phyloP scores from a whole-genome alignment of 2,797 vertebrate species.

The Enteromius trimaculatus region DNA sequence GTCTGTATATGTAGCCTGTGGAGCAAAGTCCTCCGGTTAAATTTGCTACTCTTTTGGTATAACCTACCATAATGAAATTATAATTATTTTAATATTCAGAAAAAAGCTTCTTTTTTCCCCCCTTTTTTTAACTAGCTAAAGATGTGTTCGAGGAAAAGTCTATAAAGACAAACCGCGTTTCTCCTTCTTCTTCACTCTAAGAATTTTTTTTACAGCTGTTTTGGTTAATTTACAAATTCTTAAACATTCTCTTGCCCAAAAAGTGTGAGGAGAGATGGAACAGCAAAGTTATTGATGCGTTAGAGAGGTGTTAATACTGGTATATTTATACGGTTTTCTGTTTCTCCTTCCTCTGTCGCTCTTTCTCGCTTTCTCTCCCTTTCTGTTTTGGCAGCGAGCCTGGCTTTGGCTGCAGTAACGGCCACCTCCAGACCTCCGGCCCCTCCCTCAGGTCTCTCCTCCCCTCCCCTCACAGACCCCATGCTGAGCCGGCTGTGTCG shows the following conservation, averaged over 20 bases:
- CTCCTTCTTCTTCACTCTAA: not conserved
- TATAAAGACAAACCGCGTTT: too few relatives aligned
- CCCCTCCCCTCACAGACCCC: conserved; percentile 49
- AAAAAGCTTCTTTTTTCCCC: too few relatives aligned
- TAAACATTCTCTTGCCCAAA: not conserved
- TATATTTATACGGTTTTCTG: conserved; percentile 3
- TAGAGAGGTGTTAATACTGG: conserved; percentile 39
- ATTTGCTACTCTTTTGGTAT: not conserved
- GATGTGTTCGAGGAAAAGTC: too few relatives aligned
- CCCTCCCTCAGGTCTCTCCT: conserved; percentile 47
- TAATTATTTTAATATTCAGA: not conserved
- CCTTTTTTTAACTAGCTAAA: too few relatives aligned
- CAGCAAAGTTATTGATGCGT: conserved; percentile 13
- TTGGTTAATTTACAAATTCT: not conserved
- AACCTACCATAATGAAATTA: conserved; percentile 13
- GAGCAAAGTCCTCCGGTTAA: not conserved
- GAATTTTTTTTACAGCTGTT: not conserved
- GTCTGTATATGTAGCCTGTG: not conserved
- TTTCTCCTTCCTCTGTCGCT: conserved; percentile 11
- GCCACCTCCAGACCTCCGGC: conserved; percentile 53
- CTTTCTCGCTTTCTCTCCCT: conserved; percentile 22
- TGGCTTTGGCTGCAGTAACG: conserved; percentile 59
- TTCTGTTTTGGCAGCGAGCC: conserved; percentile 66
- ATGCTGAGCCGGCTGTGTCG: conserved; percentile 61
- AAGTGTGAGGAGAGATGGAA: not conserved